Evolutionary conservation across 2,797 vertebrate species (phyloP).

Genomic region (Loriculus beryllinus): DNA sequence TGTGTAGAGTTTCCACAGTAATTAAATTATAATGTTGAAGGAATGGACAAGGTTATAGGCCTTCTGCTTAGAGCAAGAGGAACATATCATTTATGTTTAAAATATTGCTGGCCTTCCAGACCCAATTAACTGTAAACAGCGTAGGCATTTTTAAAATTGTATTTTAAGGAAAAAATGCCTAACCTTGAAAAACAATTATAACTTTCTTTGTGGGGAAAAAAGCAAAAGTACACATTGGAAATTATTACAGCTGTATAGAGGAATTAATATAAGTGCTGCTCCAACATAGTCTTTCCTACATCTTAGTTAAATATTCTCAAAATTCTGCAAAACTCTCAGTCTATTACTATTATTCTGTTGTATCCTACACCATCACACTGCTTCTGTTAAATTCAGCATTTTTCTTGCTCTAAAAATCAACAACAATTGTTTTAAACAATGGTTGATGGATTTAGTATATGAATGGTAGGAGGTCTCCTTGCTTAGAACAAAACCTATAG

Average conservation of each 20-base stretch:
- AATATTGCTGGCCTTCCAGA: not conserved
- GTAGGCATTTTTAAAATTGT: not conserved
- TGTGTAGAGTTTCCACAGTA: not conserved
- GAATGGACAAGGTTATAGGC: not conserved
- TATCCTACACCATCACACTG: not conserved
- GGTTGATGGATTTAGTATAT: not conserved
- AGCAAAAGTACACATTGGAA: not conserved
- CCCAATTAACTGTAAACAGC: not conserved
- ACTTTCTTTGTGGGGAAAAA: not conserved
- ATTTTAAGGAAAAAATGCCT: not conserved
- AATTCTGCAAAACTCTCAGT: not conserved
- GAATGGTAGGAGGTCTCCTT: not conserved
- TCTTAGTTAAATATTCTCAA: not conserved
- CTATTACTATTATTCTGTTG: not conserved
- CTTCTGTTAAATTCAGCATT: not conserved
- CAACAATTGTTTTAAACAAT: not conserved
- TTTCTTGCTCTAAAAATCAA: not conserved
- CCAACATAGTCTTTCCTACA: not conserved
- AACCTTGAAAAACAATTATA: not conserved
- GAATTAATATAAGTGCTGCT: not conserved
- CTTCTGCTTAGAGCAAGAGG: not conserved
- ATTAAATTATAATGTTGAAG: not conserved
- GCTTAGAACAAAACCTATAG: not conserved
- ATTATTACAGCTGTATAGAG: not conserved
- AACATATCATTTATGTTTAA: not conserved